Conservation (phyloP, 92 coral and sea anemone genomes). For the Porites cylindrica region DNA sequence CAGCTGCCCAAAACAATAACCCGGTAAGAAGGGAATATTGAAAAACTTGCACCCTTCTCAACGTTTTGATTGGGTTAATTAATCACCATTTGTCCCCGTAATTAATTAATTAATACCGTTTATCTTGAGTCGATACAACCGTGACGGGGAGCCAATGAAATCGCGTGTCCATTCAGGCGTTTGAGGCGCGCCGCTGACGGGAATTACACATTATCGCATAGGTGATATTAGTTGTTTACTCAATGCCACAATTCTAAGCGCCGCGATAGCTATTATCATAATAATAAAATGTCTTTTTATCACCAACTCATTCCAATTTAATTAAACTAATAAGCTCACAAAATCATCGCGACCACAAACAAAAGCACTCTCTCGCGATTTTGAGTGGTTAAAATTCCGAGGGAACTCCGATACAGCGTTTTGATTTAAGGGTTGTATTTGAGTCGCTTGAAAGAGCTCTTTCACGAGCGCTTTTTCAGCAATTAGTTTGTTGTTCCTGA, state of each 20-base stretch:
- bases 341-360: constrained; percentile 46
- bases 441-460: constrained; percentile 24
- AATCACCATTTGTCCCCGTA: constrained; percentile 98
- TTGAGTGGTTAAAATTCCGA: neutral
- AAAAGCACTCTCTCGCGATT: neutral
- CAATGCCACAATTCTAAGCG: constrained; percentile 66
- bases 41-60: constrained; percentile 85
- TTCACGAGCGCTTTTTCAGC: constrained; percentile 38
- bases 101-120: constrained; percentile 99
- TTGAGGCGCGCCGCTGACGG: constrained; percentile 66
- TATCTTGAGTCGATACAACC: constrained; percentile 95
- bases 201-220: constrained; percentile 74
- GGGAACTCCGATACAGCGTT: neutral
- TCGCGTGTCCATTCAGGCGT: constrained; percentile 53
- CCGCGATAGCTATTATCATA: constrained; percentile 61
- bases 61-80: constrained; percentile 99
- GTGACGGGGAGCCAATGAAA: constrained; percentile 78
- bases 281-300: constrained; percentile 70
- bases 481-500: constrained; percentile 73
- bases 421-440: neutral
- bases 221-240: constrained; percentile 74
- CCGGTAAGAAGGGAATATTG: constrained; percentile 88
- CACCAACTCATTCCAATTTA: constrained; percentile 80
- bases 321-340: constrained; percentile 75
- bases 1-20: constrained; percentile 98